Base-by-base conservation (phyloP, 2,113 vertebrate genomes). In the Stictonetta naevosa region DNA sequence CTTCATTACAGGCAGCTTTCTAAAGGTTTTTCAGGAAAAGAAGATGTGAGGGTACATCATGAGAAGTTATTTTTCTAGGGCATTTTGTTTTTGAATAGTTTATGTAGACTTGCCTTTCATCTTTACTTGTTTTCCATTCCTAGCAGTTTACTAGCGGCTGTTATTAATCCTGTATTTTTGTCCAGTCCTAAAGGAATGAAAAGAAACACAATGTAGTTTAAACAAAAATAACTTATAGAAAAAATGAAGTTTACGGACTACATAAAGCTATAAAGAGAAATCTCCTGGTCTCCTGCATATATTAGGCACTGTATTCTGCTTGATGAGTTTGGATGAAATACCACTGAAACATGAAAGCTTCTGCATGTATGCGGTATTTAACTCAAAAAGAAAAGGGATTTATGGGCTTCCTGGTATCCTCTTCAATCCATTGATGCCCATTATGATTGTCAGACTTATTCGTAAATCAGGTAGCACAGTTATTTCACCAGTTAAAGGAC, bases 1-100 rank as follows among this genome's bases (percentile, higher is more conserved):
- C 25, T 76, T 84, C 31, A 16, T 71, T 80, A 58, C 36, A 74
- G 36, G 8, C 48, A 78, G 14, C 48, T 83, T 83, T 59, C 18
- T 74, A 17, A 77, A 74, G 5, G 23, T 50, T 92, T 80, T 84
- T 28, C 36, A 71, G 81, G 19, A 84, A 67, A 89, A 91, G 36
- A 18, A 44, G 14, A 17, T 59, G 31, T 92, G 8, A 4, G 23
- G 36, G 28, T 9, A 22, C 0, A 0, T 7, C 74, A 40, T 26
- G 40, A 15, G 52, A 74, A 69, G 13, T 67, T 83, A 55, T 8
- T 67, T 94, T 58, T 58, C 28, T 71, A 36, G 36, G 52, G 11
- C 42, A 31, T 81, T 81, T 92, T 92, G 23, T 81, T 26, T 77
- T 91, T 44, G 8, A 94, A 36, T 72, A 17, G 20, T 64, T 60